These are phyloP conservation scores for Tarsius wallacei DNA, from an alignment of 2,797 vertebrate genomes.

Conservation along the genomic window DNA sequence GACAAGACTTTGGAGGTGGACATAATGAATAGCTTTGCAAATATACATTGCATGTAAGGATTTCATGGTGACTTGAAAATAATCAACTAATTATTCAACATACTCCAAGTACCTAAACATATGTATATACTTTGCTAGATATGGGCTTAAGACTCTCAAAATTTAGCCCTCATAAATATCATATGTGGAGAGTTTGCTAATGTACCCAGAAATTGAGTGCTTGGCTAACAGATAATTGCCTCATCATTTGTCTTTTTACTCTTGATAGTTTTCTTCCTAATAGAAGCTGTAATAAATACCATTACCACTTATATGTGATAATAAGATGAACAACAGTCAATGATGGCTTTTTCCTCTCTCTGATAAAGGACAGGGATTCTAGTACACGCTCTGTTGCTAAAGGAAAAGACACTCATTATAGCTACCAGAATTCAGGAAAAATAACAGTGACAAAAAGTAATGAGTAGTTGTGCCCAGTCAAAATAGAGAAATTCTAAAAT, in stretches of 20 bases:
- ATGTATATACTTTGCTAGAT: background rate
- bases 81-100: background rate
- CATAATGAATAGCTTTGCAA: constrained; percentile 7
- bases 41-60: background rate
- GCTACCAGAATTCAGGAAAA: constrained; percentile 9
- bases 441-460: constrained; percentile 45
- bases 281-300: constrained; percentile 41
- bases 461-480: background rate
- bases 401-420: constrained; percentile 21
- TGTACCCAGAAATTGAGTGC: background rate
- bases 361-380: background rate
- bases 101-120: background rate
- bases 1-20: background rate
- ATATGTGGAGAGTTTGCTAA: background rate
- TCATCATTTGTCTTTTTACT: background rate
- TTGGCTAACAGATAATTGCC: background rate
- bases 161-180: constrained; percentile 17
- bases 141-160: constrained; percentile 9
- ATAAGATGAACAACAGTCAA: background rate
- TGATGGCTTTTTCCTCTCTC: background rate
- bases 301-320: background rate
- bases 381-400: background rate
- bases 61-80: background rate
- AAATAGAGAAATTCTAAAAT: constrained; percentile 17
- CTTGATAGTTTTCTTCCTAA: background rate